Evolutionary conservation across 1,140 invertebrate species (phyloP).

Genomic region (Nebria ingens): DNA sequence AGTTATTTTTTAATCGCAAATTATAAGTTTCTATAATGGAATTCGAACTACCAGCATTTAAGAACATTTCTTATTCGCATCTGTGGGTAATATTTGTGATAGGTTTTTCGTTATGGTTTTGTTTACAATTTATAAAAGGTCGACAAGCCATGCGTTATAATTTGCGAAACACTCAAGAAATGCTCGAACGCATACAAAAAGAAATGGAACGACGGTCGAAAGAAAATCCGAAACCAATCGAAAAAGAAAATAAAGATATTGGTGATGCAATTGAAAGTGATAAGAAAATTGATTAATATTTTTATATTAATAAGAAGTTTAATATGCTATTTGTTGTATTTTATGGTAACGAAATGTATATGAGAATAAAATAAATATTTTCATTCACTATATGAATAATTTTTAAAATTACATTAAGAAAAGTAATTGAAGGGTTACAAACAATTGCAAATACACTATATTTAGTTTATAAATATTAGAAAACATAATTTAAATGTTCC

Average conservation of each 20-base stretch:
- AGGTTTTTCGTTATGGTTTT: background rate
- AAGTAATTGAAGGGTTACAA: too few relatives aligned
- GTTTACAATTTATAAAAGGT: background rate
- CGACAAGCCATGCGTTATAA: background rate
- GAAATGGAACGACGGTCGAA: background rate
- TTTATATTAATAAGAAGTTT: background rate
- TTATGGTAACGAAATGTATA: too few relatives aligned
- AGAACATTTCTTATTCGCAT: background rate
- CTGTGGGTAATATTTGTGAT: background rate
- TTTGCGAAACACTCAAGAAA: background rate
- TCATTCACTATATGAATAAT: too few relatives aligned
- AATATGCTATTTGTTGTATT: background rate
- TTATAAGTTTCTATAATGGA: background rate
- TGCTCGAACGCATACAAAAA: background rate
- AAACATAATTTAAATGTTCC: too few relatives aligned
- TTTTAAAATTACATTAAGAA: too few relatives aligned
- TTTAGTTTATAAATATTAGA: too few relatives aligned
- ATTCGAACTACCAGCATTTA: background rate
- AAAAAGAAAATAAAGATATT: constrained; percentile 5
- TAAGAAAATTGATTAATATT: background rate
- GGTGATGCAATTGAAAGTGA: constrained; percentile 12
- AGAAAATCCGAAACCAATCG: background rate
- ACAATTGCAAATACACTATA: too few relatives aligned
- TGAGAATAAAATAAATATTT: too few relatives aligned
- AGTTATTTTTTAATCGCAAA: too few relatives aligned